Evolutionary conservation across 1,140 invertebrate genomes (phyloP).

Genomic region (Drosophila lowei): DNA sequence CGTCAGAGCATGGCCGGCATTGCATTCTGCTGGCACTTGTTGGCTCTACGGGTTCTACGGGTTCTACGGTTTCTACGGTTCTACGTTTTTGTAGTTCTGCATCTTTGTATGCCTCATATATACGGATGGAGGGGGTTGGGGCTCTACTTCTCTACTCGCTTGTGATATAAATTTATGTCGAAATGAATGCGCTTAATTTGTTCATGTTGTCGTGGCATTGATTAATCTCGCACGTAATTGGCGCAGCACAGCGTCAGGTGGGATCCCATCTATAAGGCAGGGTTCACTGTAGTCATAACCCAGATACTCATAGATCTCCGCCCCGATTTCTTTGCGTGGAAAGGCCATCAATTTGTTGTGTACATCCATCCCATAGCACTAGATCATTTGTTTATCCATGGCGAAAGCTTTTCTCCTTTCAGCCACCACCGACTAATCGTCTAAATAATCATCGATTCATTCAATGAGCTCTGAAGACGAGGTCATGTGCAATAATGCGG

Average conservation of each 20-base stretch:
- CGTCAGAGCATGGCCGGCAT: conserved; percentile 52
- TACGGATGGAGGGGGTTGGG: no score
- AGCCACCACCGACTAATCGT: conserved; percentile 38
- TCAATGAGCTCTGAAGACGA: conserved; percentile 54
- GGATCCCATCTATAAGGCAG: conserved; percentile 4
- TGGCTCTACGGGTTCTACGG: conserved; percentile 45
- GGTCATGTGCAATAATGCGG: conserved; percentile 64
- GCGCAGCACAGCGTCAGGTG: conserved; percentile 44
- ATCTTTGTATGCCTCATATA: conserved; percentile 22
- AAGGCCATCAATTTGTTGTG: conserved; percentile 40
- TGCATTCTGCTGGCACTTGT: conserved; percentile 67
- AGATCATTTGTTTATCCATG: conserved; percentile 53
- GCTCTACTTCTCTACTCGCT: conserved; percentile 1
- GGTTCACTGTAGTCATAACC: conserved; percentile 7
- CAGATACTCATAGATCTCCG: not conserved
- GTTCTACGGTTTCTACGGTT: conserved; percentile 3
- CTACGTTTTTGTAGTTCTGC: conserved; percentile 1
- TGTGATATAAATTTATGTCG: conserved; percentile 75
- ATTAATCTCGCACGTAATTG: conserved; percentile 76
- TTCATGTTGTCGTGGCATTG: conserved; percentile 75
- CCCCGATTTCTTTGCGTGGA: not conserved
- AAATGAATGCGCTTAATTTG: conserved; percentile 71
- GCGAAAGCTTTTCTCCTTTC: conserved; percentile 40
- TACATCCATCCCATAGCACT: conserved; percentile 30
- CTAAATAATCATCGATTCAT: conserved; percentile 67